Evolutionary conservation across 2,797 vertebrate genomes (phyloP).

Genomic region (Neosilurus mollespiculum): DNA sequence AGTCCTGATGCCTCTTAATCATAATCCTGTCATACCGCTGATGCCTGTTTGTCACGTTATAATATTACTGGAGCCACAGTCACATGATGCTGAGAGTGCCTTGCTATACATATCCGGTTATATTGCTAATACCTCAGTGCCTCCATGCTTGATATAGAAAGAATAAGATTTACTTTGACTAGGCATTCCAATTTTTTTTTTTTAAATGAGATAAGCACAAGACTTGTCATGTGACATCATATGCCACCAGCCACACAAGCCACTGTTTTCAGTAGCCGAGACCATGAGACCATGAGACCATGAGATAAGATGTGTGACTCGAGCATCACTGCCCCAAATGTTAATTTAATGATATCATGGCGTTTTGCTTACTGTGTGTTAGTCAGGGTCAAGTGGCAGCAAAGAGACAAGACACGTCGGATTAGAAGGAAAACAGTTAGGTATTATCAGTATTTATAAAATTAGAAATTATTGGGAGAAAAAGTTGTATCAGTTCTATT

Average conservation of each 20-base stretch:
- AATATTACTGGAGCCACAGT: background rate
- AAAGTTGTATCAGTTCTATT: background rate
- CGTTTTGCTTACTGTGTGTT: background rate
- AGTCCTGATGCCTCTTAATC: background rate
- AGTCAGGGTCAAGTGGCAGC: background rate
- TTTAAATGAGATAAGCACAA: background rate
- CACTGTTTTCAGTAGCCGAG: background rate
- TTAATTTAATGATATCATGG: background rate
- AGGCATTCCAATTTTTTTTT: background rate
- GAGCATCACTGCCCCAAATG: background rate
- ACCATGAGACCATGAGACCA: too few relatives aligned
- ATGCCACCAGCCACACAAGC: background rate
- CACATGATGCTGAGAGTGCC: background rate
- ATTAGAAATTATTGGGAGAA: too few relatives aligned
- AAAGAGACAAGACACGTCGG: background rate
- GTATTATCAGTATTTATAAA: background rate
- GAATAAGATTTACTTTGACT: background rate
- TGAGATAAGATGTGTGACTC: background rate
- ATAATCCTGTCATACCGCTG: background rate
- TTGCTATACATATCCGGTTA: background rate
- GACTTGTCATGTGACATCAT: background rate
- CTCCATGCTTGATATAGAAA: background rate
- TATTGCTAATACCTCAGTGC: background rate
- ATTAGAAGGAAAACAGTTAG: background rate
- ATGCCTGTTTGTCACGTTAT: slow-evolving; percentile 5